phyloP scores from a whole-genome alignment of 2,797 vertebrate species.

The Chloroceryle inda region DNA sequence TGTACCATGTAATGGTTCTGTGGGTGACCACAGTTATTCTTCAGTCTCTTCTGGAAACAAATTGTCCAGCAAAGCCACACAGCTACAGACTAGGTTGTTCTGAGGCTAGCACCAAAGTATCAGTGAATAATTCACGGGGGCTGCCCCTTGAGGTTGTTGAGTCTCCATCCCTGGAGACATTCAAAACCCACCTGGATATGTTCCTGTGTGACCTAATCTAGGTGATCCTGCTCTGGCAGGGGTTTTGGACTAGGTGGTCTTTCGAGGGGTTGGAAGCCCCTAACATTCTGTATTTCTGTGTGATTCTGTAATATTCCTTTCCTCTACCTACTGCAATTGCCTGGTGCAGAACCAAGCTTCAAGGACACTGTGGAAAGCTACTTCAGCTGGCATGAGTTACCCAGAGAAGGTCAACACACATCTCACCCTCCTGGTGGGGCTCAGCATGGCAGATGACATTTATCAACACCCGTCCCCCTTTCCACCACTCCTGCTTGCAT shows the following conservation, averaged over 20 bases:
- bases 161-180: no score
- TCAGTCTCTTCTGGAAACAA: conserved; percentile 36
- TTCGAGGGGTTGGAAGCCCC: no score
- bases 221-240: no score
- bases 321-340: background rate
- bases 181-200: no score
- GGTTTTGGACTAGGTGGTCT: no score
- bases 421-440: fast-evolving
- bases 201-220: no score
- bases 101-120: background rate
- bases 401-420: background rate
- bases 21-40: conserved; percentile 67
- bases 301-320: background rate
- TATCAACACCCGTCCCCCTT: background rate
- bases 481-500: no score
- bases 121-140: background rate
- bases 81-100: background rate
- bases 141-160: no score
- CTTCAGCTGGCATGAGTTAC: background rate
- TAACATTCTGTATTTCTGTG: no score
- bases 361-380: fast-evolving
- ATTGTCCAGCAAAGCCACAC: conserved; percentile 17
- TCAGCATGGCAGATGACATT: background rate
- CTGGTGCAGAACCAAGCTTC: fast-evolving
- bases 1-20: background rate